Evolutionary conservation across 1,140 invertebrate species (phyloP).

Genomic region (Cardiocondyla obscurior): DNA sequence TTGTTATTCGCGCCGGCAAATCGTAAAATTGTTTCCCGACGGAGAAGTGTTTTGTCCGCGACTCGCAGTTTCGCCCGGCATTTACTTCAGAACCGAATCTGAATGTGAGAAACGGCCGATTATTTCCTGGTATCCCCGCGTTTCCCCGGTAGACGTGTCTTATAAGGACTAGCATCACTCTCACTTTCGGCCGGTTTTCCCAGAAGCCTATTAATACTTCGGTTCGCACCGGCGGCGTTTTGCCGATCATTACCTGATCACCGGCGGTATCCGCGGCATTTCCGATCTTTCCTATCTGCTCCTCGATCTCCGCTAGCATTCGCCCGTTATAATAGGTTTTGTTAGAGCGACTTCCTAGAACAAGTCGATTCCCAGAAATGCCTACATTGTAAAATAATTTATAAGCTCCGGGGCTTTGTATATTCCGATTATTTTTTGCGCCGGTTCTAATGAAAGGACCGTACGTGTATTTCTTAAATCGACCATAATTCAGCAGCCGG

Average conservation of each 20-base stretch:
- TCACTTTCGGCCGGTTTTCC: constrained; percentile 41
- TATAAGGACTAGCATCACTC: constrained; percentile 24
- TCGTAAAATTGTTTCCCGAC: neutral
- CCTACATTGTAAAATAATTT: neutral
- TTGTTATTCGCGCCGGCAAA: neutral
- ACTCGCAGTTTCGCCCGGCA: neutral
- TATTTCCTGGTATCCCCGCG: neutral
- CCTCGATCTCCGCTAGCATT: neutral
- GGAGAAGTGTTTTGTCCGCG: neutral
- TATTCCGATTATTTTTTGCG: neutral
- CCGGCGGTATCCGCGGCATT: neutral
- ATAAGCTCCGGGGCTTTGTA: neutral
- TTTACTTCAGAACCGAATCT: neutral
- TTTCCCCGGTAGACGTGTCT: neutral
- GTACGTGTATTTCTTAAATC: neutral
- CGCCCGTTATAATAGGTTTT: constrained; percentile 23
- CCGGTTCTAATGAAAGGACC: neutral
- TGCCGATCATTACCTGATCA: neutral
- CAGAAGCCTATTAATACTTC: constrained; percentile 44
- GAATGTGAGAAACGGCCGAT: neutral
- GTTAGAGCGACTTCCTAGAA: constrained; percentile 23
- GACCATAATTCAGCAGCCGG: neutral
- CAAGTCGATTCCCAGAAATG: neutral
- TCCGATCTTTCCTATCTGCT: neutral
- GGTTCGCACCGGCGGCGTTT: neutral